Evolutionary conservation across 1,140 invertebrate species (phyloP), one percentile per base, ranked within the genome.

Genomic region (Dolichoris vasculosae): DNA sequence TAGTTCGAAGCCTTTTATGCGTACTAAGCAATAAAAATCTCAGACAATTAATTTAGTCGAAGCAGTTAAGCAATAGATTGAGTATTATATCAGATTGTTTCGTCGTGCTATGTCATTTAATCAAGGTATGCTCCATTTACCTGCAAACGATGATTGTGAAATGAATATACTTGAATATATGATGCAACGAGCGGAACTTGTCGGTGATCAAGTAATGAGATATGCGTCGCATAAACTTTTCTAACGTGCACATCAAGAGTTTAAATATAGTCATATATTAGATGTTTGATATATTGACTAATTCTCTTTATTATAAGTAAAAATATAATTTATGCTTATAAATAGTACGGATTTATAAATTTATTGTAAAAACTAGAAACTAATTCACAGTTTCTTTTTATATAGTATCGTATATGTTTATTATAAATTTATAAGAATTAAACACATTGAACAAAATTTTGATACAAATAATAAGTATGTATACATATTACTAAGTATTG

Each of bases 121-220:
- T 80, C 40, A 59, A n/a, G 59, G 35, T 59, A 67, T 26, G 38
- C 78, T 38, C 67, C 78, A 80, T 80, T 80, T 80, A 35, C 78
- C 59, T 43, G 15, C 38, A 13, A n/a, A 3, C 30, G 48, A 17
- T n/a, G 20, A 78, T 59, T 35, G 23, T 63, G 23, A 30, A 30
- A 46, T 32, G 3, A 13, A 8, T 59, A 59, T 48, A 15, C 9
- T 3, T 78, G 3, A n/a, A 17, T 32, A 13, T 35, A 67, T 17
- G n/a, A 1, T 15, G 30, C 0, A n/a, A 3, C 59, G 59, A 0
- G n/a, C 30, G 59, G 11, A 63, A 63, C 26, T 63, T 67, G 63
- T 35, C 8, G 9, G 63, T 67, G 63, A 67, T 30, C 63, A 17
- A 7, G 2, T 67, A 30, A 67, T 67, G 63, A 67, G 30, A 67